Percentiles rank a stretch among this genome's conserved stretches.
Conservation (phyloP, 2,888 invertebrate species). For the Nephrotoma appendiculata region DNA sequence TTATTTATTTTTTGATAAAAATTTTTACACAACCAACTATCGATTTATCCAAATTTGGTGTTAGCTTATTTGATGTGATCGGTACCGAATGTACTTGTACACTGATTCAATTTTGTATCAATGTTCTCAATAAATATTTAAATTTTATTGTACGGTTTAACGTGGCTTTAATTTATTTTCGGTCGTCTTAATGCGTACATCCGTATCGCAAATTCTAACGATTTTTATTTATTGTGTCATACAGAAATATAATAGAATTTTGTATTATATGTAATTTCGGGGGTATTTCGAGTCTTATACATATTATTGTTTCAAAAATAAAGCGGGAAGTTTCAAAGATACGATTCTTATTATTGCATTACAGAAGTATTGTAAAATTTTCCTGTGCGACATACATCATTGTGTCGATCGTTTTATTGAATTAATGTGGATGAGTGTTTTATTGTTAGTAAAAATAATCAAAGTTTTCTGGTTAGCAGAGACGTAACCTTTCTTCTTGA, state of each 20-base stretch:
- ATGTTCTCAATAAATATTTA: slow-evolving; percentile 4
- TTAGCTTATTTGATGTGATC: background rate
- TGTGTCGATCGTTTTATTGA: background rate
- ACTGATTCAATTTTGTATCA: background rate
- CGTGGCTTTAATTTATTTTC: background rate
- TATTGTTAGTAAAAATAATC: background rate
- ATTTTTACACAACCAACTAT: background rate
- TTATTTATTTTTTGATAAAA: background rate
- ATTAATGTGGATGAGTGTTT: background rate
- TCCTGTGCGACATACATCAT: background rate
- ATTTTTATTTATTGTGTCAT: background rate
- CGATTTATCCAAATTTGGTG: background rate
- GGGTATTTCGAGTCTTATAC: background rate
- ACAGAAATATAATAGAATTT: background rate
- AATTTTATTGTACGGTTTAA: slow-evolving; percentile 3
- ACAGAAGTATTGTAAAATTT: background rate
- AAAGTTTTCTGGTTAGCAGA: background rate
- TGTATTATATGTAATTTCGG: background rate
- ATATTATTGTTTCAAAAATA: background rate
- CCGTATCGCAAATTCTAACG: slow-evolving; percentile 5
- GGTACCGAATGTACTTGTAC: background rate
- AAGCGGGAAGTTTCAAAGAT: background rate
- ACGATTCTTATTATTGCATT: background rate
- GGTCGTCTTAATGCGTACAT: background rate
- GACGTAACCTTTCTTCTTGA: background rate